Conservation (phyloP, 2,797 vertebrate species). For the Sebastes kiyomatsui region DNA sequence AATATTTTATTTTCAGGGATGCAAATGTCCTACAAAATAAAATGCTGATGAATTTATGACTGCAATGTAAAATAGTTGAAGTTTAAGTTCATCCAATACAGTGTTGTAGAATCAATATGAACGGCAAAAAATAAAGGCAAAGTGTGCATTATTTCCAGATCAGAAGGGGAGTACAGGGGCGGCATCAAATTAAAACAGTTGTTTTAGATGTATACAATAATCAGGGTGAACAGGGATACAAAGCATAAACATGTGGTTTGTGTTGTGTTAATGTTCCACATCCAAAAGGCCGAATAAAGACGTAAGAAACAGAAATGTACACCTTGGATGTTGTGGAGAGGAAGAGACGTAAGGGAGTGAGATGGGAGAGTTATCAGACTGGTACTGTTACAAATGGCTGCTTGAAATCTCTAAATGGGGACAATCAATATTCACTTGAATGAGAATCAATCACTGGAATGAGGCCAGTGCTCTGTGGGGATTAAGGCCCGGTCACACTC, state of each 20-base stretch:
- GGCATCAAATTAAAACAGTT: background rate
- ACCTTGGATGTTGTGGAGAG: background rate
- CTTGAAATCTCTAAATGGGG: slow-evolving; percentile 71
- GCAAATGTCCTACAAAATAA: background rate
- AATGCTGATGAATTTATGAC: background rate
- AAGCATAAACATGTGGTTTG: background rate
- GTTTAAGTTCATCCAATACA: background rate
- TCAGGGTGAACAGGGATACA: background rate
- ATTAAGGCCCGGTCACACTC: slow-evolving; percentile 52
- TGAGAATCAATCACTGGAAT: slow-evolving; percentile 74
- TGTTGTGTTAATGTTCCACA: background rate
- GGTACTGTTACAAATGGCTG: slow-evolving; percentile 63
- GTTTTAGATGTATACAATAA: background rate
- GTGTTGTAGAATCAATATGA: background rate
- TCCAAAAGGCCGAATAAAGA: background rate
- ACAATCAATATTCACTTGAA: slow-evolving; percentile 76
- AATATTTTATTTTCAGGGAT: background rate
- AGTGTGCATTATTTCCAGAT: background rate
- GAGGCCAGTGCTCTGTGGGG: slow-evolving; percentile 61
- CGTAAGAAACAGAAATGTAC: background rate
- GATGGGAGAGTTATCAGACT: slow-evolving; percentile 44
- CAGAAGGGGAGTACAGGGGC: background rate
- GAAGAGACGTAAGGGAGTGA: slow-evolving; percentile 12
- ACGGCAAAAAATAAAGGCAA: background rate
- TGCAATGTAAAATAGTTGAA: background rate